Evolutionary conservation across 2,797 vertebrate genomes (phyloP), one percentile per base, ranked within the genome.

Genomic region (Cheirogaleus major): DNA sequence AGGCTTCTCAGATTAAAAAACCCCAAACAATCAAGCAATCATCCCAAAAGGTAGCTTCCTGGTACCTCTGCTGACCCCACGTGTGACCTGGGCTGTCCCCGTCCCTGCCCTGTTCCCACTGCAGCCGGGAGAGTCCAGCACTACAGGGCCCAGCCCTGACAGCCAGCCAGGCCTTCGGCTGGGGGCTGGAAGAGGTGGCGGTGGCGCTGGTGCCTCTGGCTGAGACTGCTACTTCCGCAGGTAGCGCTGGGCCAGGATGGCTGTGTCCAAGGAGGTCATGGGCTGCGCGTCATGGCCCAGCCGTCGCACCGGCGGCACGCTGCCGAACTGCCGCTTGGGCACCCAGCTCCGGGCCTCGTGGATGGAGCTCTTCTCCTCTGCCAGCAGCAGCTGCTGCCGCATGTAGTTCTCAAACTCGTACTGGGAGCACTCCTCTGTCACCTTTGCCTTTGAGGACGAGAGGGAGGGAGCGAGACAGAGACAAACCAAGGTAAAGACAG

Each of bases 351-450:
- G 99, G 98, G 99, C 99, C 98, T 99, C 99, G 0, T 99, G 99
- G 75, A 99, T 98, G 96, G 99, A 99, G 99, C 99, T 99, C 98
- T 99, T 99, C 98, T 99, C 99, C 98, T 99, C 99, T 0, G 99
- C 99, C 98, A 99, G 98, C 98, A 99, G 98, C 97, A 99, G 99
- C 98, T 99, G 99, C 98, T 99, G 99, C 82, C 99, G 99, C 99
- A 99, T 99, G 99, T 99, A 99, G 99, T 99, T 99, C 99, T 99
- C 99, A 32, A 99, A 99, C 98, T 99, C 99, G 0, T 99, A 99
- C 98, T 99, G 99, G 0, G 99, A 99, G 55, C 99, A 99, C 98
- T 99, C 99, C 97, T 99, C 99, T 0, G 99, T 99, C 95, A 99
- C 99, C 98, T 99, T 99, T 4, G 98, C 99, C 99, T 99, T 98